These are phyloP conservation scores for Cosmopolites sordidus DNA, from an alignment of 2,888 invertebrate species.

Conservation along the genomic window DNA sequence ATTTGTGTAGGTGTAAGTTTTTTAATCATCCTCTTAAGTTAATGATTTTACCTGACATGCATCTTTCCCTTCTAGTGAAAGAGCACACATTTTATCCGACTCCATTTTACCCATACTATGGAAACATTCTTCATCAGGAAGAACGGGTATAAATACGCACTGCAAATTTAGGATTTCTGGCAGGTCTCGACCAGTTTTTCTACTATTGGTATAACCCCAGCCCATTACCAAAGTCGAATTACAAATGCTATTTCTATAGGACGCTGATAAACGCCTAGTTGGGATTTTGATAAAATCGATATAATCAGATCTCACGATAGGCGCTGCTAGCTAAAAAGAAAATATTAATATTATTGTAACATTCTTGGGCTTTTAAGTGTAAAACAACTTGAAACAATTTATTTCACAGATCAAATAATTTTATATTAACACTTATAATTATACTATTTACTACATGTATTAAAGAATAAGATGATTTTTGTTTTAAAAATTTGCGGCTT, in stretches of 20 bases:
- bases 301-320: background rate
- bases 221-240: background rate
- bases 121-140: background rate
- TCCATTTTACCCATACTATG: background rate
- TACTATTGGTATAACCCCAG: background rate
- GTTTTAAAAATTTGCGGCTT: too few relatives aligned
- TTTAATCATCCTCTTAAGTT: too few relatives aligned
- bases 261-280: background rate
- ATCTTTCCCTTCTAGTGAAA: conserved; percentile 6
- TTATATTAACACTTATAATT: too few relatives aligned
- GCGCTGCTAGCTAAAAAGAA: conserved; percentile 2
- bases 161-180: background rate
- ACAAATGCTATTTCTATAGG: background rate
- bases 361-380: too few relatives aligned
- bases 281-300: background rate
- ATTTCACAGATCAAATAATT: too few relatives aligned
- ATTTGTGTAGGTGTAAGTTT: too few relatives aligned
- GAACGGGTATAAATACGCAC: background rate
- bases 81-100: conserved; percentile 3
- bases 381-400: too few relatives aligned
- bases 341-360: too few relatives aligned
- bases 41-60: conserved; percentile 12
- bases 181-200: background rate
- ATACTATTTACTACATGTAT: too few relatives aligned
- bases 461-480: too few relatives aligned